Conservation (phyloP, 2,113 vertebrate species). For the Mungos mungo region DNA sequence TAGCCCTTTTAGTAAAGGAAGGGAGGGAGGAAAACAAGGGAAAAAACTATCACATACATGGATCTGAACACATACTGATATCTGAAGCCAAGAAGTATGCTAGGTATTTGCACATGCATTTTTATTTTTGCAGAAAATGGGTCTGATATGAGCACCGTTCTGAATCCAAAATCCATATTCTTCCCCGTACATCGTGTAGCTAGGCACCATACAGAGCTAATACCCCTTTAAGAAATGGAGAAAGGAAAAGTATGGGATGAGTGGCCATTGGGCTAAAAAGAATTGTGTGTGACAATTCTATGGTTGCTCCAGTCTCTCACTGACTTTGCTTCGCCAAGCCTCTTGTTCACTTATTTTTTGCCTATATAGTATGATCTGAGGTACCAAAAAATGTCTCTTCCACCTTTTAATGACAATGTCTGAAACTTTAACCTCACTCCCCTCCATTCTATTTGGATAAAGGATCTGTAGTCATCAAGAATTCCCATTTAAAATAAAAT, state of each 20-base stretch:
- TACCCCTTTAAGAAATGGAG: neutral
- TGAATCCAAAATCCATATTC: neutral
- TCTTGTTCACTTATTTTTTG: neutral
- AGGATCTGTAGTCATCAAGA: neutral
- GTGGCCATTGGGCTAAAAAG: neutral
- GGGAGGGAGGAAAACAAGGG: neutral
- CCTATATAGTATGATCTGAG: neutral
- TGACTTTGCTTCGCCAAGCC: neutral
- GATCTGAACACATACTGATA: neutral
- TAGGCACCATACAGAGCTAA: neutral
- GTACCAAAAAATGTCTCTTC: neutral
- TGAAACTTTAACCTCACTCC: neutral
- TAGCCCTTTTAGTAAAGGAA: neutral
- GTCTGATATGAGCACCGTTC: neutral
- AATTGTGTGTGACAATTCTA: neutral
- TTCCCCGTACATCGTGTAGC: neutral
- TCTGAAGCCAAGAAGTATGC: neutral
- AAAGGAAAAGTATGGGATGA: neutral
- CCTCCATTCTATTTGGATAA: neutral
- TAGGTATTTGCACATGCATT: neutral
- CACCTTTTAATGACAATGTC: neutral
- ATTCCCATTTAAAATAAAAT: neutral
- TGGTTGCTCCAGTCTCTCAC: neutral
- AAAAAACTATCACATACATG: neutral
- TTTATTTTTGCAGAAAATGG: slow-evolving; percentile 13